Conservation (phyloP, 2,797 vertebrate species). For the Acanthiza pusilla region DNA sequence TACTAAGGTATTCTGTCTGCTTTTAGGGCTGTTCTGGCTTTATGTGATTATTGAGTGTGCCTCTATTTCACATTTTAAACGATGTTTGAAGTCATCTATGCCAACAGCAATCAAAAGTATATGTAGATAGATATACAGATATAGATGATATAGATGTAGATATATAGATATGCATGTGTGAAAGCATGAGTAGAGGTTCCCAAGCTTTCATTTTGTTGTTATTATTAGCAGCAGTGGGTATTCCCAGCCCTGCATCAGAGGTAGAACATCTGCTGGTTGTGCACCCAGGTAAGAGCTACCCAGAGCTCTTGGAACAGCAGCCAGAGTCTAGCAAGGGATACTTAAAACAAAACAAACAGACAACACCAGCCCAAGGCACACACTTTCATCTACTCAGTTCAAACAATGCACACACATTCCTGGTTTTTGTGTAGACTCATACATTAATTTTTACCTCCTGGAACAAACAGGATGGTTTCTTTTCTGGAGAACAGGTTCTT, state of each 20-base stretch:
- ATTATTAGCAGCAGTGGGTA: background rate
- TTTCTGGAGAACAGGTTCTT: background rate
- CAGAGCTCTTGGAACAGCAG: background rate
- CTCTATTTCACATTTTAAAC: background rate
- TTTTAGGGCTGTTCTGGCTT: background rate
- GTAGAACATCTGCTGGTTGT: background rate
- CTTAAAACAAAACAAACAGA: background rate
- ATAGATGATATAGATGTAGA: fast-evolving
- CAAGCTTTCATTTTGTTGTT: background rate
- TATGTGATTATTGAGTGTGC: background rate
- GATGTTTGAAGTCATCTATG: fast-evolving
- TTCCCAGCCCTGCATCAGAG: background rate
- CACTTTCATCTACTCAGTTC: background rate
- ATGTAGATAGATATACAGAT: background rate
- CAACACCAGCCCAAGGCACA: background rate
- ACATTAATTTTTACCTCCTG: background rate
- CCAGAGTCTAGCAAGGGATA: background rate
- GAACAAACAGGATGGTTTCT: background rate
- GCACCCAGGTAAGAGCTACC: background rate
- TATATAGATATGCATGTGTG: fast-evolving
- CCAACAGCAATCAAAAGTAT: background rate
- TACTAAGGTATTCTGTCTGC: background rate
- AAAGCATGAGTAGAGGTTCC: background rate
- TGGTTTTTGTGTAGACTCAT: background rate
- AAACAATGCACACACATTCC: background rate